These are phyloP conservation scores for Melikaiella ostensackeni DNA, from an alignment of 2,888 invertebrate species.

Conservation along the genomic window DNA sequence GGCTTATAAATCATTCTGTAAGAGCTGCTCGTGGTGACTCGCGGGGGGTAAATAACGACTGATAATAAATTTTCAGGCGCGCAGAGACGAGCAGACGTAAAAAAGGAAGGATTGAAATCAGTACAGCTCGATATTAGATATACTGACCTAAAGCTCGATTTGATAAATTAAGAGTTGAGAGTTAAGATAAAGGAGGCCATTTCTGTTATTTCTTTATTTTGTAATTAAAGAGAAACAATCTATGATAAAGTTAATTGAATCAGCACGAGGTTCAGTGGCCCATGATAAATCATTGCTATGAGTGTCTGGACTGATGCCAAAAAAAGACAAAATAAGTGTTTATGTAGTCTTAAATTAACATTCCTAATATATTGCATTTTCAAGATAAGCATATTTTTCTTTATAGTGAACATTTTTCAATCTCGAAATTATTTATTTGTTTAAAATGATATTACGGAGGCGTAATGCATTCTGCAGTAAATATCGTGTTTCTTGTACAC, in stretches of 20 bases:
- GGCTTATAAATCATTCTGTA: constrained; percentile 1
- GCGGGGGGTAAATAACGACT: constrained; percentile 16
- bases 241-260: constrained; percentile 3
- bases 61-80: constrained; percentile 5
- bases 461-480: background rate
- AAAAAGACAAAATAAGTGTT: background rate
- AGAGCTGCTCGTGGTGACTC: background rate
- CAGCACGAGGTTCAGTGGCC: constrained; percentile 6
- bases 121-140: background rate
- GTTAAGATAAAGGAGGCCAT: background rate
- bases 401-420: background rate
- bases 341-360: background rate
- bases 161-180: background rate
- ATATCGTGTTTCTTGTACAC: constrained; percentile 6
- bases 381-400: background rate
- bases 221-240: background rate
- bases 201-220: background rate
- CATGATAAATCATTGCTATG: background rate
- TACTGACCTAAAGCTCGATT: background rate
- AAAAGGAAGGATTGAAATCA: background rate
- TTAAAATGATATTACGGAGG: background rate
- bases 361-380: background rate
- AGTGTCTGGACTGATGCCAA: background rate
- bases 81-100: background rate
- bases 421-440: background rate